Conservation (phyloP, 2,888 invertebrate genomes). For the Drosophila affinis region DNA sequence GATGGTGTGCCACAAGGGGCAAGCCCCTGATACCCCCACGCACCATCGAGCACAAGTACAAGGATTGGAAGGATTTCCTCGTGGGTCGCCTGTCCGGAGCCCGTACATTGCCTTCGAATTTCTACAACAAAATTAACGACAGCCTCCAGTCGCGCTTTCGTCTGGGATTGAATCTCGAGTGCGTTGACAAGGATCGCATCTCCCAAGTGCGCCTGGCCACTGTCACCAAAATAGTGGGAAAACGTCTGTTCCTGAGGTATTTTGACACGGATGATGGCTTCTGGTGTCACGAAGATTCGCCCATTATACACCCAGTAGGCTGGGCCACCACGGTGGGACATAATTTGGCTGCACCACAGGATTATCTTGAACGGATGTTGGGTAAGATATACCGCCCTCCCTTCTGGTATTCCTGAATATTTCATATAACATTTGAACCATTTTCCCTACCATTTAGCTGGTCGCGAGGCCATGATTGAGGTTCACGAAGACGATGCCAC, state of each 20-base stretch:
- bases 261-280: conserved; percentile 95
- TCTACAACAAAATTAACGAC: conserved; percentile 93
- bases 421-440: background rate
- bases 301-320: conserved; percentile 97
- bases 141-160: conserved; percentile 93
- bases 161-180: conserved; percentile 93
- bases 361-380: conserved; percentile 90
- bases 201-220: conserved; percentile 96
- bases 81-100: conserved; percentile 96
- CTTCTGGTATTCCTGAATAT: background rate
- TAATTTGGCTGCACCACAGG: conserved; percentile 92
- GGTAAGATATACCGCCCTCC: conserved; percentile 84
- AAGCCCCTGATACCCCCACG: conserved; percentile 97
- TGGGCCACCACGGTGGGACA: conserved; percentile 97
- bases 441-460: conserved; percentile 68
- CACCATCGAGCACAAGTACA: conserved; percentile 95
- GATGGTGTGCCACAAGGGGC: conserved; percentile 98
- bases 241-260: conserved; percentile 95
- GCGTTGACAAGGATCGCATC: conserved; percentile 97
- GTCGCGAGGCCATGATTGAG: conserved; percentile 84
- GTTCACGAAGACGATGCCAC: conserved; percentile 91
- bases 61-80: conserved; percentile 98
- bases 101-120: conserved; percentile 96
- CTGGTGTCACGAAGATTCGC: conserved; percentile 98
- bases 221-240: conserved; percentile 95